A percentile compares a stretch with the other conserved stretches of the same genome.
Evolutionary conservation across 2,888 invertebrate species (phyloP).

Genomic region (Seira musarum): DNA sequence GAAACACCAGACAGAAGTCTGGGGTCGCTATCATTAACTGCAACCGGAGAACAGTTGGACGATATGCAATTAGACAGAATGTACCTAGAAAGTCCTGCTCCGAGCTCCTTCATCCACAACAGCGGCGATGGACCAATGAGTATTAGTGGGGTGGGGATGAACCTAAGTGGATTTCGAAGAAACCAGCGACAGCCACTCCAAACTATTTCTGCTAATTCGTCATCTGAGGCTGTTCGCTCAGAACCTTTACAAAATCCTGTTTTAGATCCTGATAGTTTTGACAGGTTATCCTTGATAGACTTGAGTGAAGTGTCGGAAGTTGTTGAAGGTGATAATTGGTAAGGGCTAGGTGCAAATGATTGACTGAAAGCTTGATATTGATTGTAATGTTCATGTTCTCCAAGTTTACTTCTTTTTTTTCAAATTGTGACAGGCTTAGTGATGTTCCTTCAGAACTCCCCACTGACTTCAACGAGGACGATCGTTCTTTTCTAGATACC

Average conservation of each 20-base stretch:
- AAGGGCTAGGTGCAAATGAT: too few species aligned
- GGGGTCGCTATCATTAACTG: conserved; percentile 35
- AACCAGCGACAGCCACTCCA: background rate
- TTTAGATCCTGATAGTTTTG: conserved; percentile 34
- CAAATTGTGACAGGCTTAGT: conserved; percentile 12
- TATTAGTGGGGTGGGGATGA: background rate
- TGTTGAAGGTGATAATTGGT: conserved; percentile 29
- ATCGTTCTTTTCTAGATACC: conserved; percentile 52
- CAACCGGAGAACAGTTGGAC: conserved; percentile 44
- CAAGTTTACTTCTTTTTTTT: conserved; percentile 10
- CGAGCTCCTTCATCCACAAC: background rate
- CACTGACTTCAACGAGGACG: conserved; percentile 22
- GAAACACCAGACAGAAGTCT: conserved; percentile 39
- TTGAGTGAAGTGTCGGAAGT: conserved; percentile 9
- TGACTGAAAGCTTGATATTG: too few species aligned
- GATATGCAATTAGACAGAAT: conserved; percentile 43
- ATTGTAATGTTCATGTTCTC: too few species aligned
- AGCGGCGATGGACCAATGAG: background rate
- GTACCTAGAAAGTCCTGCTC: conserved; percentile 45
- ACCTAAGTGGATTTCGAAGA: background rate
- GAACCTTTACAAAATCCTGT: background rate
- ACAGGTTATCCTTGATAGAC: conserved; percentile 28
- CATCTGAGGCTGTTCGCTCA: background rate
- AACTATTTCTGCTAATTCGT: background rate
- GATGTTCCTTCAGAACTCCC: conserved; percentile 9